Percentiles rank a stretch among this genome's conserved stretches.
Conservation (phyloP, 2,888 invertebrate genomes). For the Nomada lathburiana region DNA sequence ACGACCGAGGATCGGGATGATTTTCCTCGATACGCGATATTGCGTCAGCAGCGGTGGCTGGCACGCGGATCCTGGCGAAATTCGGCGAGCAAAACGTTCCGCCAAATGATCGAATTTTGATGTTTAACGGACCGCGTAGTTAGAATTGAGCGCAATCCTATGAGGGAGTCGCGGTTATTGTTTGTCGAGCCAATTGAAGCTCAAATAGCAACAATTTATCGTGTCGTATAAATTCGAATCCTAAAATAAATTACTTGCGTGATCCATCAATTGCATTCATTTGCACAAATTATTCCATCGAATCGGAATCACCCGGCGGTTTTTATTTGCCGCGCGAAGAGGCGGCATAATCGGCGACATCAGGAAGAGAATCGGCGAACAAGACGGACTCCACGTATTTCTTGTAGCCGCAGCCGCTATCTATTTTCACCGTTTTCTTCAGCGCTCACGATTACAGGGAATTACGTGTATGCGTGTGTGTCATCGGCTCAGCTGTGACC, state of each 20-base stretch:
- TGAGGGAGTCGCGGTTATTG: slow-evolving; percentile 35
- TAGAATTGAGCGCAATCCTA: slow-evolving; percentile 34
- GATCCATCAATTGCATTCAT: not conserved
- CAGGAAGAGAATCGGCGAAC: slow-evolving; percentile 57
- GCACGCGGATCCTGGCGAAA: not conserved
- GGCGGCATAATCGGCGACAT: slow-evolving; percentile 42
- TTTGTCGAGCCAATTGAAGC: slow-evolving; percentile 40
- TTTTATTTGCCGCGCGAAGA: slow-evolving; percentile 21
- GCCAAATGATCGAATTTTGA: slow-evolving; percentile 46
- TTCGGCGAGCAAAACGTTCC: slow-evolving; percentile 29
- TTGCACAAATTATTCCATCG: not conserved
- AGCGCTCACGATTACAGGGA: slow-evolving; percentile 53
- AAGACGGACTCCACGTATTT: slow-evolving; percentile 52
- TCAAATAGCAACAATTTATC: too few species aligned
- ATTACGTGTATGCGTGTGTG: slow-evolving; percentile 69
- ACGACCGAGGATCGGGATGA: not conserved
- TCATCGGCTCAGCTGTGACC: slow-evolving; percentile 74
- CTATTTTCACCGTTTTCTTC: slow-evolving; percentile 68
- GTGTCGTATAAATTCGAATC: too few species aligned
- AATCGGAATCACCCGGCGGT: not conserved
- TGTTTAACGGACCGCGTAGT: slow-evolving; percentile 47
- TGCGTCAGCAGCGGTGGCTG: not conserved
- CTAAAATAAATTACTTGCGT: too few species aligned
- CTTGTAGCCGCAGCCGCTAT: slow-evolving; percentile 48
- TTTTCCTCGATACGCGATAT: not conserved